Evolutionary conservation across 2,888 invertebrate species (phyloP).

Genomic region (Drosophila stalkeri): DNA sequence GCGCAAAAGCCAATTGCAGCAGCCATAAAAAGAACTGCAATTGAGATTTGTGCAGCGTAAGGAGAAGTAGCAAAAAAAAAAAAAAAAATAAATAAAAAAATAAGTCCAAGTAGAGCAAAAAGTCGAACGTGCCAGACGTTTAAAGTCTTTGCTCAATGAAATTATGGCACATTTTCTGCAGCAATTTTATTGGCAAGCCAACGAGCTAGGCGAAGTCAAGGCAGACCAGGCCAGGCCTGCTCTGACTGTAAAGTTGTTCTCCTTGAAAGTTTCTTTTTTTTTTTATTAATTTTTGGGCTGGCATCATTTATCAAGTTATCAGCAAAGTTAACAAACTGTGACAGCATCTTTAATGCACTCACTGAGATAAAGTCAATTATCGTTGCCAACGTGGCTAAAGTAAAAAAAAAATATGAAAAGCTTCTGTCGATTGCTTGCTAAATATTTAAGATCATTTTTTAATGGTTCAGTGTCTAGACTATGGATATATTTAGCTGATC

Average conservation of each 20-base stretch:
- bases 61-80: constrained; percentile 12
- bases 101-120: background rate
- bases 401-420: background rate
- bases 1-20: constrained; percentile 39
- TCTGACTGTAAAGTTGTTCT: constrained; percentile 11
- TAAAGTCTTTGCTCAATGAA: constrained; percentile 34
- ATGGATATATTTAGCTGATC: background rate
- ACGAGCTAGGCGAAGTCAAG: background rate
- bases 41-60: constrained; percentile 44
- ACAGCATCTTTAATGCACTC: constrained; percentile 38
- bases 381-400: background rate
- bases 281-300: constrained; percentile 27
- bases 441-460: constrained; percentile 8
- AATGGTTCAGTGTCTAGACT: background rate
- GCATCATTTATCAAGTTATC: constrained; percentile 50
- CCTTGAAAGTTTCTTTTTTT: constrained; percentile 1
- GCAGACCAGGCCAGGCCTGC: background rate
- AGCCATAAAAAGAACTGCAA: constrained; percentile 49
- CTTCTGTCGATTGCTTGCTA: background rate
- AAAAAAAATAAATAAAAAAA: background rate
- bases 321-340: constrained; percentile 31
- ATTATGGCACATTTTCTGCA: constrained; percentile 33
- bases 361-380: constrained; percentile 38
- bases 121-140: constrained; percentile 44
- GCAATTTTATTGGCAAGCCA: constrained; percentile 13